These are phyloP conservation scores for Nomada lathburiana DNA, from an alignment of 2,888 invertebrate species.

Conservation along the genomic window DNA sequence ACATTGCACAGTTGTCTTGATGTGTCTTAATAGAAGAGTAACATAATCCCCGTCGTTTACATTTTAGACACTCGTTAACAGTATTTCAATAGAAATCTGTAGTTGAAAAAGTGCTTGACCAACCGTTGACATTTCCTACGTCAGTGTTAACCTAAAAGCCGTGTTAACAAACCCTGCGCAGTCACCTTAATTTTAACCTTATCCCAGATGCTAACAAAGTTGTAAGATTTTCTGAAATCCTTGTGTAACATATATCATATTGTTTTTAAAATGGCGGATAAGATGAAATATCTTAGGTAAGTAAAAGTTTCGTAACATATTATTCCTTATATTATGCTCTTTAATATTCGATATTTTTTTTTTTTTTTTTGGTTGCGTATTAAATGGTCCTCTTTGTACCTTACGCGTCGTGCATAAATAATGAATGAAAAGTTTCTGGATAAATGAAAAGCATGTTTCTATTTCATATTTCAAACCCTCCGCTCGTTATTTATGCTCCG, in stretches of 20 bases:
- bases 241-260: neutral
- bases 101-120: neutral
- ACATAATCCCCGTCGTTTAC: constrained; percentile 13
- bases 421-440: constrained; percentile 37
- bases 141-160: constrained; percentile 69
- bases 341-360: constrained; percentile 1
- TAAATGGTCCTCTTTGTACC: neutral
- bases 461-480: neutral
- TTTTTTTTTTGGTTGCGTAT: neutral
- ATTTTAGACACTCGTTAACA: neutral
- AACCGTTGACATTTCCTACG: constrained; percentile 2
- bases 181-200: constrained; percentile 47
- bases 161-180: constrained; percentile 78
- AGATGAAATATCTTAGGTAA: constrained; percentile 64
- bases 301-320: constrained; percentile 14
- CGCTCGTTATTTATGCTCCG: neutral
- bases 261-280: constrained; percentile 58
- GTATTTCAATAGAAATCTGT: constrained; percentile 12
- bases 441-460: neutral
- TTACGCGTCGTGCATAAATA: neutral
- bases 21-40: constrained; percentile 43
- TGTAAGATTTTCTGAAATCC: constrained; percentile 33
- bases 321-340: neutral
- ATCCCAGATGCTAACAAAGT: constrained; percentile 6
- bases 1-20: constrained; percentile 31